phyloP scores from a whole-genome alignment of 2,113 vertebrate genomes.

The Peucedramus taeniatus region DNA sequence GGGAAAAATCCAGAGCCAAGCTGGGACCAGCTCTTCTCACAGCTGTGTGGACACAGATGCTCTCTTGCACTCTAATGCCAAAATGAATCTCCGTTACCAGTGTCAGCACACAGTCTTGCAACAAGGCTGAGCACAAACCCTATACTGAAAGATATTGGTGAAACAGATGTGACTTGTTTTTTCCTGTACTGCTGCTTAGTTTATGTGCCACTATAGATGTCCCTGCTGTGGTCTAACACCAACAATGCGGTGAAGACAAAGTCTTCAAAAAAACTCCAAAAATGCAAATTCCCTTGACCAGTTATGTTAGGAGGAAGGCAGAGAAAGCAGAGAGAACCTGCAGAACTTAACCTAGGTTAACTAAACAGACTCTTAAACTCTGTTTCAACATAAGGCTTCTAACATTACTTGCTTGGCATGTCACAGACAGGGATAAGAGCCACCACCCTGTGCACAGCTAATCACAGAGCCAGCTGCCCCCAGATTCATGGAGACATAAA shows the following conservation, averaged over 20 bases:
- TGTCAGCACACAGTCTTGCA: background rate
- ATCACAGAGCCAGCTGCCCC: constrained; percentile 11
- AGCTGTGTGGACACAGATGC: background rate
- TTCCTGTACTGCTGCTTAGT: background rate
- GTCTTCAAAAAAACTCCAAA: background rate
- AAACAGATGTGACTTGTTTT: background rate
- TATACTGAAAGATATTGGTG: background rate
- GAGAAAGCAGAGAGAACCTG: background rate
- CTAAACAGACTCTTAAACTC: constrained; percentile 26
- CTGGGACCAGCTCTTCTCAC: background rate
- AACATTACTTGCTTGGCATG: constrained; percentile 21
- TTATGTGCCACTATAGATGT: background rate
- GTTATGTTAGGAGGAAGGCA: background rate
- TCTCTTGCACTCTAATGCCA: no score
- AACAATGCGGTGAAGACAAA: background rate
- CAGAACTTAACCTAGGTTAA: constrained; percentile 50
- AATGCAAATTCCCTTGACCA: background rate
- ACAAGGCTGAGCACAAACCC: background rate
- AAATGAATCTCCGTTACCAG: background rate
- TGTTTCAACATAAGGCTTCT: constrained; percentile 27
- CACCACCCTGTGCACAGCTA: background rate
- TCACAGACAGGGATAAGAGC: background rate
- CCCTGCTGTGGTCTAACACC: background rate
- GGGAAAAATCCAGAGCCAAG: background rate
- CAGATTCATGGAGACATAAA: background rate